Evolutionary conservation across 2,797 vertebrate species (phyloP), one percentile per base, ranked within the genome.

Genomic region (Sus cebifrons): DNA sequence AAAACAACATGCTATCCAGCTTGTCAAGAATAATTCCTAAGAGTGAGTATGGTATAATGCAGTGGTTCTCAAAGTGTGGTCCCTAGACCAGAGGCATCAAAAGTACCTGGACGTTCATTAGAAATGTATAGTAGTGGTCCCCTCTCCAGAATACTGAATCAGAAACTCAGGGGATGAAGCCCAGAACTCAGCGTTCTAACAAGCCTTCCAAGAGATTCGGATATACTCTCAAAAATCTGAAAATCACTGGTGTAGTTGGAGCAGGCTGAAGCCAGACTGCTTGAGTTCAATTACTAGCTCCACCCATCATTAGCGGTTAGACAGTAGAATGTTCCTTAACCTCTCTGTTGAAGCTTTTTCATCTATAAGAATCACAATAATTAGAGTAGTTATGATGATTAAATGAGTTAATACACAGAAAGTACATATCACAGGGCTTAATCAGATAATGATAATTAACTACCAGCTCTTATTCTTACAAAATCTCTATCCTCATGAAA

Each of bases 361-460:
- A 65, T 60, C 58, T 81, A 40, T 86, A 9, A 96, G 44, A 86
- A 88, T 71, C 44, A 89, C 86, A 79, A 89, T 91, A 86, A 86
- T 60, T 81, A 93, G 49, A 17, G 12, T 83, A 89, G 78, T 86
- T 91, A 70, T 49, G 64, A 73, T 77, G n/a, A 97, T 88, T 94
- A 91, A 96, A 88, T 94, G 62, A 96, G 49, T 95, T 90, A 92
- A 91, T 92, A 83, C 65, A 95, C 27, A 94, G 86, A 93, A 93
- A 82, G n/a, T 67, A 92, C 75, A 94, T 93, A 96, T 15, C 64
- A 94, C 23, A 67, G 67, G 65, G 64, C 71, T 91, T 95, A 96
- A 77, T 97, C 70, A 84, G 25, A 77, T 82, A 91, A 60, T 40
- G 74, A 83, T 36, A 77, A 25, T 89, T 78, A 88, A 93, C 74